phyloP scores from a whole-genome alignment of 2,113 vertebrate genomes.

The Gnathonemus longibarbis region DNA sequence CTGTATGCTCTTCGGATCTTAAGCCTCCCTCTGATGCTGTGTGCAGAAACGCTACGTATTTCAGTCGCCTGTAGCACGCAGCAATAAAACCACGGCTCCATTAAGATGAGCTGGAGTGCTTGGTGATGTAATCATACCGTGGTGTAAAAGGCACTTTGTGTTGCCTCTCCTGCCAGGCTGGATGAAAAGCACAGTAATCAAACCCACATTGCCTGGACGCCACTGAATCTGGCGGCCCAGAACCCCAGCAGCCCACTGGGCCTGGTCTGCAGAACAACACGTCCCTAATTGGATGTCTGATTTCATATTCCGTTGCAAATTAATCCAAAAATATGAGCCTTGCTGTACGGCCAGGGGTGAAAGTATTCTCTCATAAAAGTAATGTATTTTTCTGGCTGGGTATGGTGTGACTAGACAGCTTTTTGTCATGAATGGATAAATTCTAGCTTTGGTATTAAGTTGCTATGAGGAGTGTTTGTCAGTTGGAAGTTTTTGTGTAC shows the following conservation, averaged over 20 bases:
- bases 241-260: neutral
- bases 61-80: neutral
- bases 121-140: conserved; percentile 23
- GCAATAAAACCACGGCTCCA: conserved; percentile 24
- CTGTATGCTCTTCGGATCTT: neutral
- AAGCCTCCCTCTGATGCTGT: neutral
- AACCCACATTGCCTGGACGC: conserved; percentile 30
- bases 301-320: conserved; percentile 26
- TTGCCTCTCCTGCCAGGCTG: conserved; percentile 20
- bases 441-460: neutral
- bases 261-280: neutral
- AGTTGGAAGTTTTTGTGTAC: neutral
- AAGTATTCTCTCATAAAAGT: conserved; percentile 30
- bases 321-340: neutral
- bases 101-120: conserved; percentile 17
- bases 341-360: conserved; percentile 8
- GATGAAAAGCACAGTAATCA: conserved; percentile 27
- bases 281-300: conserved; percentile 12
- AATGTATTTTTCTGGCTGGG: conserved; percentile 34
- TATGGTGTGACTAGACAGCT: neutral
- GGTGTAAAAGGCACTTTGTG: conserved; percentile 30
- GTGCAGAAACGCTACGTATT: neutral
- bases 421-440: conserved; percentile 23
- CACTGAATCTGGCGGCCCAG: conserved; percentile 19
- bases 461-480: neutral